These are phyloP conservation scores for Montipora efflorescens DNA, from an alignment of 64 coral and sea anemone species.

Conservation along the genomic window DNA sequence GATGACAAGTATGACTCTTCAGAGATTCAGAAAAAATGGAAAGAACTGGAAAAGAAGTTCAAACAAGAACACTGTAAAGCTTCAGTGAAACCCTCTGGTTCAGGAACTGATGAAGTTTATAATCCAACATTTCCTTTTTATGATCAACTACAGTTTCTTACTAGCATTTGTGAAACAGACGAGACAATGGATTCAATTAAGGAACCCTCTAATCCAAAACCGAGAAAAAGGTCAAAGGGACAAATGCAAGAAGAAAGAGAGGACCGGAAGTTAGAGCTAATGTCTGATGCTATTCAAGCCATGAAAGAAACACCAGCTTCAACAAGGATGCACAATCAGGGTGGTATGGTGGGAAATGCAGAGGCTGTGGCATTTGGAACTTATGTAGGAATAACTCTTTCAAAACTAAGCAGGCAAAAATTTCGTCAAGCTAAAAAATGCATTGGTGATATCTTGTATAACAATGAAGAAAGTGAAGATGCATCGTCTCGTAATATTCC, in stretches of 20 bases:
- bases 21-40: conserved; percentile 55
- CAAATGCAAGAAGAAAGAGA: conserved; percentile 16
- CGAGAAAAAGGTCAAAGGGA: conserved; percentile 51
- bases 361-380: conserved; percentile 58
- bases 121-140: conserved; percentile 58
- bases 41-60: conserved; percentile 47
- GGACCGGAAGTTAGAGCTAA: conserved; percentile 34
- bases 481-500: background rate
- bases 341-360: conserved; percentile 16
- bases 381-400: conserved; percentile 64
- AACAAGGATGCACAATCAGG: background rate
- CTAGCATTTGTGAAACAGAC: conserved; percentile 34
- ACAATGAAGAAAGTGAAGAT: conserved; percentile 73
- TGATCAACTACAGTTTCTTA: conserved; percentile 45
- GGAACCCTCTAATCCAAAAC: conserved; percentile 7
- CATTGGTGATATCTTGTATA: conserved; percentile 64
- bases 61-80: conserved; percentile 32
- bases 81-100: conserved; percentile 31
- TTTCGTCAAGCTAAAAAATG: conserved; percentile 70
- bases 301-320: conserved; percentile 38
- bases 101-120: conserved; percentile 50
- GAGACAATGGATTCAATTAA: conserved; percentile 25
- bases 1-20: conserved; percentile 43
- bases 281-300: conserved; percentile 57
- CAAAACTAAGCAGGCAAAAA: conserved; percentile 40